These are phyloP conservation scores for Acanthopagrus latus DNA, from an alignment of 2,797 vertebrate genomes.

Conservation along the genomic window DNA sequence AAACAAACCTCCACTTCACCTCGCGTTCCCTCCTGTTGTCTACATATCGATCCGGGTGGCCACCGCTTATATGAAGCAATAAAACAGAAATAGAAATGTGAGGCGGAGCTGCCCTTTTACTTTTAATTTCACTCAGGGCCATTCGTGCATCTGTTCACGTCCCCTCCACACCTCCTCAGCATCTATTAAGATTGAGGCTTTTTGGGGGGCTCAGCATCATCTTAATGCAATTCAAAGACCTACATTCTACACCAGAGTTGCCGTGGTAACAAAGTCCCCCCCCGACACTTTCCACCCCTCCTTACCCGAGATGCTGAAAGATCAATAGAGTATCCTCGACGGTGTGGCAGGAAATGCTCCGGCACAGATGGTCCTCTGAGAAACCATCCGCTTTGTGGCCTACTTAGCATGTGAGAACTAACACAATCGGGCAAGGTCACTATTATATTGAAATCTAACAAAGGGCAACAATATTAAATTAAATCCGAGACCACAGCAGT, in stretches of 20 bases:
- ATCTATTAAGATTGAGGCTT: conserved; percentile 74
- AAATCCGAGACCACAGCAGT: conserved; percentile 22
- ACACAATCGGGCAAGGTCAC: conserved; percentile 61
- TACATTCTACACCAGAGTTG: conserved; percentile 84
- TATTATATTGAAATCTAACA: conserved; percentile 39
- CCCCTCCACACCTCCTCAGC: conserved; percentile 56
- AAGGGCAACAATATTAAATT: conserved; percentile 29
- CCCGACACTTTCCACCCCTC: neutral
- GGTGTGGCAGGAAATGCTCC: conserved; percentile 77
- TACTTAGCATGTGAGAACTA: conserved; percentile 75
- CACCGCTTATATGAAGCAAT: conserved; percentile 57
- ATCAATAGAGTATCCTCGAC: conserved; percentile 83
- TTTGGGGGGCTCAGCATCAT: conserved; percentile 68
- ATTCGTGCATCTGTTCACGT: conserved; percentile 65
- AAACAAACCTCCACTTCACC: conserved; percentile 51
- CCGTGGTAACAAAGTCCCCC: conserved; percentile 83
- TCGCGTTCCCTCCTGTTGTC: conserved; percentile 33
- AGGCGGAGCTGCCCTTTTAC: conserved; percentile 71
- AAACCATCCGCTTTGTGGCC: conserved; percentile 73
- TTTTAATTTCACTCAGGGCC: conserved; percentile 49
- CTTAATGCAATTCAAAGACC: conserved; percentile 85
- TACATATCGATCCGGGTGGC: conserved; percentile 48
- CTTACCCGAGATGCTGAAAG: conserved; percentile 74
- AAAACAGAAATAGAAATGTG: conserved; percentile 61
- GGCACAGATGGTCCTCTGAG: conserved; percentile 78